Conservation (phyloP, 2,113 vertebrate species). For the Mormoops blainvillei region DNA sequence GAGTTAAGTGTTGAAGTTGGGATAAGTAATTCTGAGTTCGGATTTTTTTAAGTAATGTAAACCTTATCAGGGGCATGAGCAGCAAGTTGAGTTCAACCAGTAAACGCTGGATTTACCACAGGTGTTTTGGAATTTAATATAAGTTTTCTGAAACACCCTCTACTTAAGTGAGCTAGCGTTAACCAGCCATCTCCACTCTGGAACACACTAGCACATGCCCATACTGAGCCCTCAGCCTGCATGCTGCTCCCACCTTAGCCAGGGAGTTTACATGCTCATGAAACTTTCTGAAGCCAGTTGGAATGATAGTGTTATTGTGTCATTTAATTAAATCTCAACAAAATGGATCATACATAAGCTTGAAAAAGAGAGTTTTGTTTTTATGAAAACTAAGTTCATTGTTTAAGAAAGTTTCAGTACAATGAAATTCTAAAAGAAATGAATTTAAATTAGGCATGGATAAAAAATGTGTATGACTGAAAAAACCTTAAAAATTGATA, state of each 20-base stretch:
- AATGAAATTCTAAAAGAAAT: background rate
- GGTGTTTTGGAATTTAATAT: background rate
- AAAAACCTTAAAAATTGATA: background rate
- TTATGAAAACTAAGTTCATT: background rate
- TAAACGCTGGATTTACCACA: background rate
- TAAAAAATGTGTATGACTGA: background rate
- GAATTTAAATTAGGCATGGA: background rate
- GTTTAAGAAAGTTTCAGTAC: background rate
- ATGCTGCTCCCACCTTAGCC: fast-evolving
- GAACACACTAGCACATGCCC: fast-evolving
- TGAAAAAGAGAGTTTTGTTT: background rate
- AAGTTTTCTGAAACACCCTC: background rate
- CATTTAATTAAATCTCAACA: background rate
- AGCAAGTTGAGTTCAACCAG: background rate
- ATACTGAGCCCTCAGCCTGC: fast-evolving
- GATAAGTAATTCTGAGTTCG: background rate
- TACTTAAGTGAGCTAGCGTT: background rate
- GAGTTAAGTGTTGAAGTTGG: background rate
- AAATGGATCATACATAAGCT: background rate
- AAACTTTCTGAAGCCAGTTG: background rate
- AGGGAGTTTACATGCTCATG: background rate
- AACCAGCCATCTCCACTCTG: background rate
- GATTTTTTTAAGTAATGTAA: background rate
- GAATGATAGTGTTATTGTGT: background rate
- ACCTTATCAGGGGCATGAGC: background rate